These are phyloP conservation scores for Lordiphosa andalusiaca DNA, from an alignment of 2,888 invertebrate species.

Conservation along the genomic window DNA sequence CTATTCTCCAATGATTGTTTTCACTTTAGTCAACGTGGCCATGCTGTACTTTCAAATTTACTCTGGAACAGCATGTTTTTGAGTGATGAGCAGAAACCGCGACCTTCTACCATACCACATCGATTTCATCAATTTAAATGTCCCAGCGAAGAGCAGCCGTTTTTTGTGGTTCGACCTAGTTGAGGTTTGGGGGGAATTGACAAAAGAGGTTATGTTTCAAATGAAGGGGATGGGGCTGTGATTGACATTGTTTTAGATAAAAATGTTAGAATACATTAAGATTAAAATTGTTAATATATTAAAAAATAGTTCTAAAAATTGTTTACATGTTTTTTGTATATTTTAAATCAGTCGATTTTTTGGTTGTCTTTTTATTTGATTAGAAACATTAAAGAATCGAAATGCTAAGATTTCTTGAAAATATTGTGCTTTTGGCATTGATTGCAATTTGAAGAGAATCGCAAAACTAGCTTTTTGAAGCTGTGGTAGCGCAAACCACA, in stretches of 20 bases:
- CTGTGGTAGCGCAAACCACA: too few relatives aligned
- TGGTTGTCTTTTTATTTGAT: too few relatives aligned
- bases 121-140: slow-evolving; percentile 65
- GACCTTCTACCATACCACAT: slow-evolving; percentile 17
- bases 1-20: slow-evolving; percentile 83
- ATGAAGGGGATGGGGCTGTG: background rate
- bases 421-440: too few relatives aligned
- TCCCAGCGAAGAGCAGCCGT: slow-evolving; percentile 75
- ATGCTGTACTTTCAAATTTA: slow-evolving; percentile 81
- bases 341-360: too few relatives aligned
- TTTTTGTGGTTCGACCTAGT: slow-evolving; percentile 65
- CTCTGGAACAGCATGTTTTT: slow-evolving; percentile 83
- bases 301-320: too few relatives aligned
- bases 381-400: too few relatives aligned
- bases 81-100: slow-evolving; percentile 79
- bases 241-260: background rate
- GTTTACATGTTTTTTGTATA: too few relatives aligned
- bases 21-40: slow-evolving; percentile 83
- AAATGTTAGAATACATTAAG: too few relatives aligned
- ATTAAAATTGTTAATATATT: too few relatives aligned
- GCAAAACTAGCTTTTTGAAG: too few relatives aligned
- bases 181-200: slow-evolving; percentile 20
- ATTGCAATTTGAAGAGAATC: too few relatives aligned
- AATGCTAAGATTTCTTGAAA: too few relatives aligned
- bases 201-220: background rate